A percentile compares a stretch with the other conserved stretches of the same genome.
Evolutionary conservation across 2,113 vertebrate genomes (phyloP).

Genomic region (Marcusenius ussheri): DNA sequence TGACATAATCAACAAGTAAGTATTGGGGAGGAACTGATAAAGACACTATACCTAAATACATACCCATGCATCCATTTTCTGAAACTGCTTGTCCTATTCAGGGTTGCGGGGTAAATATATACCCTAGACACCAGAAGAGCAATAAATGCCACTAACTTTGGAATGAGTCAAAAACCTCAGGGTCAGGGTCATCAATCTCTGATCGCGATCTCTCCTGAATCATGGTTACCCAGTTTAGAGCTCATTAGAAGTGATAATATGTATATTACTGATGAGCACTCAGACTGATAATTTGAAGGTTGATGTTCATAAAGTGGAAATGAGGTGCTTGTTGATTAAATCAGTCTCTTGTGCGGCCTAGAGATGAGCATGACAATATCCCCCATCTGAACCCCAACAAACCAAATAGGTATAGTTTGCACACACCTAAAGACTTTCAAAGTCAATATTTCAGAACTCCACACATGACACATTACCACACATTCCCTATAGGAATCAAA

Average conservation of each 20-base stretch:
- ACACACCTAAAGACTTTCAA: neutral
- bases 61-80: neutral
- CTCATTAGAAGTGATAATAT: neutral
- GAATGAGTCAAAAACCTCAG: neutral
- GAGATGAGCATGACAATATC: neutral
- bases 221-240: neutral
- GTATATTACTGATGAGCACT: neutral
- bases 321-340: neutral
- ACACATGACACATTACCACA: neutral
- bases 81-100: neutral
- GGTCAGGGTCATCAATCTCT: neutral
- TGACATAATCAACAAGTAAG: neutral
- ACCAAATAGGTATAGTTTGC: neutral
- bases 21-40: neutral
- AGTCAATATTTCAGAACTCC: neutral
- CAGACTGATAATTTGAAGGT: neutral
- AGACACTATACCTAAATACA: neutral
- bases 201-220: neutral
- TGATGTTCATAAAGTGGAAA: neutral
- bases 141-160: neutral
- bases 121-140: neutral
- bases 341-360: neutral
- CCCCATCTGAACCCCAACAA: neutral
- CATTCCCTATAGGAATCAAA: neutral
- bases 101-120: neutral